phyloP scores from a whole-genome alignment of 2,888 invertebrate species.

The Bellardia bayeri region DNA sequence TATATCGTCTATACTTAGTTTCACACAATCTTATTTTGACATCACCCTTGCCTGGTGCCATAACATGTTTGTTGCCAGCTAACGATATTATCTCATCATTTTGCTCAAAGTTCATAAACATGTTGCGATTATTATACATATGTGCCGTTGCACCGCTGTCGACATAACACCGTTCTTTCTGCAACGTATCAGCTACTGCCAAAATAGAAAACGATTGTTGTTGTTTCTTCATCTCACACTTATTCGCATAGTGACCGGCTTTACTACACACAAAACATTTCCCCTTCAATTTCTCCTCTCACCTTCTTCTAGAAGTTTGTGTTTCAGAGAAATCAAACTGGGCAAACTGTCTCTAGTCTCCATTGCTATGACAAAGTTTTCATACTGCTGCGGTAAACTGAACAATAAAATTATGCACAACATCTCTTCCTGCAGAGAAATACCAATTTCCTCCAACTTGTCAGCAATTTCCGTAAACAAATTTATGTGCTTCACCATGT shows the following conservation, averaged over 20 bases:
- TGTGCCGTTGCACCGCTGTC: slow-evolving; percentile 65
- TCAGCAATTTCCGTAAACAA: slow-evolving; percentile 20
- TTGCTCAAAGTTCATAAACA: slow-evolving; percentile 18
- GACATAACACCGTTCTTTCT: slow-evolving; percentile 57
- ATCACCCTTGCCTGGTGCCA: slow-evolving; percentile 44
- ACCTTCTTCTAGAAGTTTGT: slow-evolving; percentile 60
- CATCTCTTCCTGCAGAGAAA: slow-evolving; percentile 20
- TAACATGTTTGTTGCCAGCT: slow-evolving; percentile 29
- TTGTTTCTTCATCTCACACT: slow-evolving; percentile 18
- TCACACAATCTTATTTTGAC: slow-evolving; percentile 12
- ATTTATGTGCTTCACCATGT: slow-evolving; percentile 43
- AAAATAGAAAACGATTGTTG: slow-evolving; percentile 32
- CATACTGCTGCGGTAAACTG: slow-evolving; percentile 32
- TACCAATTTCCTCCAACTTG: slow-evolving; percentile 36
- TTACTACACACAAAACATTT: slow-evolving; percentile 37
- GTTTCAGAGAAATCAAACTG: slow-evolving; percentile 40
- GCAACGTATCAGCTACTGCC: slow-evolving; percentile 48
- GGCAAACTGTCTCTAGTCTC: slow-evolving; percentile 43
- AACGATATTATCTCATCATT: slow-evolving; percentile 14
- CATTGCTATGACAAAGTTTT: slow-evolving; percentile 51
- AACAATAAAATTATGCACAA: slow-evolving; percentile 6
- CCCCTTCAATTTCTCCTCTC: slow-evolving; percentile 11
- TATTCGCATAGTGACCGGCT: slow-evolving; percentile 49
- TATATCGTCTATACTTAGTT: too few relatives aligned
- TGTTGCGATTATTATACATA: slow-evolving; percentile 25